These are phyloP conservation scores for Pectinophora gossypiella DNA, from an alignment of 1,140 invertebrate species.

Conservation along the genomic window DNA sequence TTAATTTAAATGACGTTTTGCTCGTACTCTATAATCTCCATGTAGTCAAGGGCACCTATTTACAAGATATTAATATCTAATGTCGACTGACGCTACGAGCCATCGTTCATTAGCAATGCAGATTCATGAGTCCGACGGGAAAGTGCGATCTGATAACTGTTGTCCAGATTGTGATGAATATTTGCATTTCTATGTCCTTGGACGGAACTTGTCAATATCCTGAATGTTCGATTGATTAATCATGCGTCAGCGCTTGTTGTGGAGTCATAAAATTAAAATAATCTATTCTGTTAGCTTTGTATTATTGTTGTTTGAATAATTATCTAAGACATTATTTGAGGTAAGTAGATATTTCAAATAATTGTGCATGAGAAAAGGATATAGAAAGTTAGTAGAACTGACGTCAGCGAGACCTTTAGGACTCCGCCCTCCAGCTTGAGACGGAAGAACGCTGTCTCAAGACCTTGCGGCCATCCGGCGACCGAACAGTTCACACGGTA, in stretches of 20 bases:
- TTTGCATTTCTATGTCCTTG: background rate
- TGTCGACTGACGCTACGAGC: background rate
- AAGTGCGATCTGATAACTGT: slow-evolving; percentile 3
- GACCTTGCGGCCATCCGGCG: background rate
- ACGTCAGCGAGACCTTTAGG: too few species aligned
- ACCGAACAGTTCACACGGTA: too few species aligned
- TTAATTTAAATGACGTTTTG: background rate
- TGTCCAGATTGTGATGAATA: background rate
- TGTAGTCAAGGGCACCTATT: background rate
- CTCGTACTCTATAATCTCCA: background rate
- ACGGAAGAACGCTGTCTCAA: background rate
- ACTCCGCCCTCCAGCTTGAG: too few species aligned
- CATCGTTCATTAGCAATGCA: slow-evolving; percentile 25
- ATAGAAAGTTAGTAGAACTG: too few species aligned
- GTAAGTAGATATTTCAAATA: too few species aligned
- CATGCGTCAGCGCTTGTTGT: too few species aligned
- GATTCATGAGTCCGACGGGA: slow-evolving; percentile 12
- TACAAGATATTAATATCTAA: background rate
- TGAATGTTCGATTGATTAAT: too few species aligned
- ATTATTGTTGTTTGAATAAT: too few species aligned
- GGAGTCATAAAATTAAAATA: too few species aligned
- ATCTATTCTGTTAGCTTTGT: too few species aligned
- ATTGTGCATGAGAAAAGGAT: too few species aligned
- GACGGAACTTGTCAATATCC: background rate
- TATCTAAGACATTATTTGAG: too few species aligned